Percentiles rank a stretch among this genome's conserved stretches.
phyloP scores from a whole-genome alignment of 2,113 vertebrate genomes.

The Seriola dumerili region DNA sequence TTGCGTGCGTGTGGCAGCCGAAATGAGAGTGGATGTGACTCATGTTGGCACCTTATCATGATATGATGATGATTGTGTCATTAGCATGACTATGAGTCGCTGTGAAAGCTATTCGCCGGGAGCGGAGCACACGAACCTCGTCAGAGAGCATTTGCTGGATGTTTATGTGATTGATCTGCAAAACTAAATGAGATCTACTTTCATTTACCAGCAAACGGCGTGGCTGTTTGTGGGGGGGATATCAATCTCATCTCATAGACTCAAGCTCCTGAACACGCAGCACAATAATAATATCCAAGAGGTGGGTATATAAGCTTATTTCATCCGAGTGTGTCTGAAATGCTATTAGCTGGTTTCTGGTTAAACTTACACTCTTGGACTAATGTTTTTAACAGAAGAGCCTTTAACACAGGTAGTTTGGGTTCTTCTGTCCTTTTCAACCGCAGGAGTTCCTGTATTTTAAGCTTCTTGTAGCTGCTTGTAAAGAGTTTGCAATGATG shows the following conservation, averaged over 20 bases:
- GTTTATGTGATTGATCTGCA: conserved; percentile 36
- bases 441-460: no score
- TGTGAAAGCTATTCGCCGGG: not conserved
- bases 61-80: not conserved
- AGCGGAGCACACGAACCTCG: not conserved
- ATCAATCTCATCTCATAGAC: conserved; percentile 1
- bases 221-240: conserved; percentile 4
- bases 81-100: conserved; percentile 28
- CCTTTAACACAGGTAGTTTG: not conserved
- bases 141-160: not conserved
- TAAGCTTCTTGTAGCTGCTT: no score
- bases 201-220: conserved; percentile 28
- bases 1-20: not conserved
- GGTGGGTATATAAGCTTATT: not conserved
- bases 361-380: conserved; percentile 13
- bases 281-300: not conserved
- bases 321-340: conserved; percentile 19
- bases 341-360: conserved; percentile 27
- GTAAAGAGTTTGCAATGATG: no score
- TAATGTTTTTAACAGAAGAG: conserved; percentile 12
- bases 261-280: not conserved
- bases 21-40: conserved; percentile 41
- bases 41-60: conserved; percentile 41
- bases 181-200: conserved; percentile 44
- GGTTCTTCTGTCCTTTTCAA: not conserved